Evolutionary conservation across 2,888 invertebrate species (phyloP).

Genomic region (Tachina fera): DNA sequence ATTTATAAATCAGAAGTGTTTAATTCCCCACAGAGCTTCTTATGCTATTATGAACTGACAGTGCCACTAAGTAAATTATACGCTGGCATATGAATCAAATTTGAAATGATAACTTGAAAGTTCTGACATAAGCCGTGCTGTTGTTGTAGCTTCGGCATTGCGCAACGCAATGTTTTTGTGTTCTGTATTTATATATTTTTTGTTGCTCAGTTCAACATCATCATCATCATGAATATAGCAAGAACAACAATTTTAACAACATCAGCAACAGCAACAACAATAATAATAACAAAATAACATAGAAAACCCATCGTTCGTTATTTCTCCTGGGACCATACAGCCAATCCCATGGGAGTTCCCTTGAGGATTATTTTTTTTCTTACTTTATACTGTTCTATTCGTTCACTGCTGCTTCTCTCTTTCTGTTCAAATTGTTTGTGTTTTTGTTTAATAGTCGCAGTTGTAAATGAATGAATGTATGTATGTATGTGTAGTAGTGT

Average conservation of each 20-base stretch:
- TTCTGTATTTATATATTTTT: conserved; percentile 39
- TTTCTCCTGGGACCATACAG: conserved; percentile 81
- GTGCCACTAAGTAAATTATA: not conserved
- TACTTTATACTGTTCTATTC: conserved; percentile 58
- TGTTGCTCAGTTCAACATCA: conserved; percentile 68
- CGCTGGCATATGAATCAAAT: not conserved
- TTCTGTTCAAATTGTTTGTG: conserved; percentile 17
- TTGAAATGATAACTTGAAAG: conserved; percentile 29
- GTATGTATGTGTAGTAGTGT: conserved; percentile 27
- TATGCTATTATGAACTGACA: too few relatives aligned
- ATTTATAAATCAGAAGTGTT: too few relatives aligned
- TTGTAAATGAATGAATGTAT: conserved; percentile 7
- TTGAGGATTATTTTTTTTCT: conserved; percentile 75
- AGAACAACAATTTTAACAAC: conserved; percentile 51
- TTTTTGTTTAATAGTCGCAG: conserved; percentile 12
- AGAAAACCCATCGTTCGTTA: conserved; percentile 83
- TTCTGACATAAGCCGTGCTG: conserved; percentile 14
- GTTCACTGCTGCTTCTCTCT: conserved; percentile 47
- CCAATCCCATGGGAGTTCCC: conserved; percentile 81
- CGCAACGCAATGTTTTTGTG: conserved; percentile 63
- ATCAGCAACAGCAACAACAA: conserved; percentile 48
- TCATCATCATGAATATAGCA: conserved; percentile 66
- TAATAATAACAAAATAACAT: conserved; percentile 77
- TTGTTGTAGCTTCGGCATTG: conserved; percentile 52
- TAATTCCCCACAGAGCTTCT: too few relatives aligned